Percentiles rank a stretch among this genome's conserved stretches.
These are phyloP conservation scores for Sciurus vulgaris DNA, from an alignment of 2,797 vertebrate species.

Conservation along the genomic window DNA sequence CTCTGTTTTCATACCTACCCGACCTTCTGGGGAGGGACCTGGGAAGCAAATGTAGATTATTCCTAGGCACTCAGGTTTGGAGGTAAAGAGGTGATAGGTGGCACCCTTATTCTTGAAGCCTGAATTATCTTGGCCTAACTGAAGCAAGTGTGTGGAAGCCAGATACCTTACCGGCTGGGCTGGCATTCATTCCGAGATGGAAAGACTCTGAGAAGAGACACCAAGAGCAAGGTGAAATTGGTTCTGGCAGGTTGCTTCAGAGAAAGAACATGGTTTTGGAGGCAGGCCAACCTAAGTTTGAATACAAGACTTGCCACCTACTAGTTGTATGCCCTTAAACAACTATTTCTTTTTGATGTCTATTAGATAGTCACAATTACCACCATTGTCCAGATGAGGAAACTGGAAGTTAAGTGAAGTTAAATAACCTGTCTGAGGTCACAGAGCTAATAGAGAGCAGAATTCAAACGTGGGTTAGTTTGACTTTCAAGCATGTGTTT, in stretches of 20 bases:
- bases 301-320: conserved; percentile 37
- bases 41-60: conserved; percentile 11
- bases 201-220: conserved; percentile 26
- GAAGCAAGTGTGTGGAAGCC: neutral
- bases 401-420: conserved; percentile 4
- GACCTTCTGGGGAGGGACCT: neutral
- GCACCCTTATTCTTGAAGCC: neutral
- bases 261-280: conserved; percentile 33
- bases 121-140: neutral
- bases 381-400: neutral
- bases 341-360: conserved; percentile 17
- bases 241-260: neutral
- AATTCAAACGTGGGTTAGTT: conserved; percentile 19
- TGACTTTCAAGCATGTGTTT: neutral
- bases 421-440: conserved; percentile 28
- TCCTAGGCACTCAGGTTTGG: neutral
- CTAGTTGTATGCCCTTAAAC: neutral
- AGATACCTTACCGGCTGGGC: neutral
- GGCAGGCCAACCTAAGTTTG: neutral
- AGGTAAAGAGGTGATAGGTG: neutral
- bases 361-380: conserved; percentile 23
- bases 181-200: neutral
- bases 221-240: neutral
- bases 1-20: neutral
- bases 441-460: conserved; percentile 1